Evolutionary conservation across 2,113 vertebrate genomes (phyloP).

Genomic region (Apodemus speciosus): DNA sequence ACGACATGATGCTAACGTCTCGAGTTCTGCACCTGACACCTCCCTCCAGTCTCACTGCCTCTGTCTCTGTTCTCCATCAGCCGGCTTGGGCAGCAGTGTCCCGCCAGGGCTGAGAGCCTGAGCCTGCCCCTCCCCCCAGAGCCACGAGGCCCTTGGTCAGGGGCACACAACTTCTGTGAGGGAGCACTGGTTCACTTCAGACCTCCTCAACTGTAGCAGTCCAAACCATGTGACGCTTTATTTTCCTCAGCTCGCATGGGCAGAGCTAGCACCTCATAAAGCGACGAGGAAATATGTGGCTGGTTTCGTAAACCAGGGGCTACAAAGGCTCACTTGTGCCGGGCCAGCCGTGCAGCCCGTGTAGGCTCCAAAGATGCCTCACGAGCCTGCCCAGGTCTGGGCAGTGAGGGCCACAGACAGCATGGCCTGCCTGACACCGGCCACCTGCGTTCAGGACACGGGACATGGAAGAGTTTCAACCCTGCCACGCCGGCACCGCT

Average conservation of each 20-base stretch:
- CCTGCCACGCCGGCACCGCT: constrained; percentile 40
- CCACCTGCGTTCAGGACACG: constrained; percentile 80
- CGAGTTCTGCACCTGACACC: background rate
- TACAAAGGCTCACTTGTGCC: constrained; percentile 78
- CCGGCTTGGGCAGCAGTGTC: background rate
- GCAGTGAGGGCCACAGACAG: constrained; percentile 65
- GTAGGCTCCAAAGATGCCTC: constrained; percentile 23
- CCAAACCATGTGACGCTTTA: constrained; percentile 64
- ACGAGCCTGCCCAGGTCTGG: constrained; percentile 66
- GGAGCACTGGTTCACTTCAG: constrained; percentile 51
- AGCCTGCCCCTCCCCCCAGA: background rate
- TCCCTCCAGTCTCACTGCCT: background rate
- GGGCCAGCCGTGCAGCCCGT: background rate
- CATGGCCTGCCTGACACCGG: constrained; percentile 61
- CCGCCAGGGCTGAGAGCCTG: background rate
- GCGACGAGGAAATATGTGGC: constrained; percentile 75
- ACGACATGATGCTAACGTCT: background rate
- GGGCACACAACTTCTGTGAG: constrained; percentile 41
- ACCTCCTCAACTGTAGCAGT: constrained; percentile 38
- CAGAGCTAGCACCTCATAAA: constrained; percentile 80
- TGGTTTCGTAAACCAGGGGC: constrained; percentile 61
- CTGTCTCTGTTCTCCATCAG: constrained; percentile 1
- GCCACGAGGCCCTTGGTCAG: constrained; percentile 13
- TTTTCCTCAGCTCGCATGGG: constrained; percentile 72
- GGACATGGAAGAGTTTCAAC: constrained; percentile 72